phyloP scores from a whole-genome alignment of 2,113 vertebrate genomes.

The Arothron firmamentum region DNA sequence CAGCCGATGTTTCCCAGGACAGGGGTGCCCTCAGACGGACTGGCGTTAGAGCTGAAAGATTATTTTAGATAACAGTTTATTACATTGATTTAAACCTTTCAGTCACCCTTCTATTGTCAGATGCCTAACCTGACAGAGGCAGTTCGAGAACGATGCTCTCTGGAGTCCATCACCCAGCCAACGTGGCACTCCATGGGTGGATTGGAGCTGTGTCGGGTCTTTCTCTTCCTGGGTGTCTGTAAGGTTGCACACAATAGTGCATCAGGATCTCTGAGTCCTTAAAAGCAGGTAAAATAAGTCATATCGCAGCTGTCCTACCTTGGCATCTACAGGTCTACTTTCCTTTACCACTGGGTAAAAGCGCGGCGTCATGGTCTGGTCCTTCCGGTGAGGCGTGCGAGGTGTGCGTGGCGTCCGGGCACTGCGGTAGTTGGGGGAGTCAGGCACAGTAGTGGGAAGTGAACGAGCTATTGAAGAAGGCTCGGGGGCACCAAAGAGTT shows the following conservation, averaged over 20 bases:
- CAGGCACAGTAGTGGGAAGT: slow-evolving; percentile 93
- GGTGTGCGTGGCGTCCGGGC: slow-evolving; percentile 92
- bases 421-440: slow-evolving; percentile 92
- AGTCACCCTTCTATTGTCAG: background rate
- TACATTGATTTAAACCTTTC: no score
- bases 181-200: slow-evolving; percentile 97
- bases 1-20: slow-evolving; percentile 87
- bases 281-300: no score
- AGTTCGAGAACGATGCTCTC: slow-evolving; percentile 92
- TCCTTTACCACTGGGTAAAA: slow-evolving; percentile 99
- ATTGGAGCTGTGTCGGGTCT: slow-evolving; percentile 97
- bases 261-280: background rate
- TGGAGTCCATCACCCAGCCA: slow-evolving; percentile 99
- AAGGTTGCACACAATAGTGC: slow-evolving; percentile 5
- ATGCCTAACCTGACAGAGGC: slow-evolving; percentile 88
- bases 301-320: slow-evolving; percentile 70
- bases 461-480: slow-evolving; percentile 91
- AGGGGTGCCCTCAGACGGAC: slow-evolving; percentile 89
- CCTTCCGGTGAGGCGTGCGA: slow-evolving; percentile 91
- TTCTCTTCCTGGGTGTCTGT: slow-evolving; percentile 95
- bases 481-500: slow-evolving; percentile 92
- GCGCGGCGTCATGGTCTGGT: slow-evolving; percentile 87
- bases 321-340: slow-evolving; percentile 90
- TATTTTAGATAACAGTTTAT: no score
- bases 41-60: slow-evolving; percentile 82